Conservation (phyloP, 2,888 invertebrate species). For the Dendrolimus houi region DNA sequence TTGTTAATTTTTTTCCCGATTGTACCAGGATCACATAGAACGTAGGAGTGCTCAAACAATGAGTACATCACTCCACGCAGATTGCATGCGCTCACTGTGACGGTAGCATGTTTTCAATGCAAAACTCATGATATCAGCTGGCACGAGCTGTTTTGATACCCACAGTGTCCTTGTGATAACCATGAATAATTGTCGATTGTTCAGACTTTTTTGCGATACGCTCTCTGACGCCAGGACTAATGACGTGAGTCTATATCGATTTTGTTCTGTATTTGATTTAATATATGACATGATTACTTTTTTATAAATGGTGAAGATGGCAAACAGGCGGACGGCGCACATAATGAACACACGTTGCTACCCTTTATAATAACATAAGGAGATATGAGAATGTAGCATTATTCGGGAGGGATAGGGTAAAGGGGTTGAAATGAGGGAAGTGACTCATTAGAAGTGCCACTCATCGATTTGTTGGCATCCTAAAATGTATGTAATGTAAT, state of each 20-base stretch:
- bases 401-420: too few species aligned
- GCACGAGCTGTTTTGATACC: neutral
- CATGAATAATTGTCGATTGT: neutral
- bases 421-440: too few species aligned
- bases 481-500: too few species aligned
- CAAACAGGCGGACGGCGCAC: too few species aligned
- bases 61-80: neutral
- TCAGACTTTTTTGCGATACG: neutral
- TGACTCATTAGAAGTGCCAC: too few species aligned
- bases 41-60: neutral
- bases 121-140: neutral
- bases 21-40: neutral
- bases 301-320: too few species aligned
- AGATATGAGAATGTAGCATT: too few species aligned
- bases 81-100: neutral
- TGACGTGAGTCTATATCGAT: neutral
- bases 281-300: too few species aligned
- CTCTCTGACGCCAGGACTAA: neutral
- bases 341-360: too few species aligned
- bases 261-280: neutral
- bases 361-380: too few species aligned
- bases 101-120: neutral
- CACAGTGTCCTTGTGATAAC: neutral
- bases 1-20: neutral
- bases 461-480: too few species aligned